Conservation (phyloP, 2,113 vertebrate species). For the Indicator maculatus region DNA sequence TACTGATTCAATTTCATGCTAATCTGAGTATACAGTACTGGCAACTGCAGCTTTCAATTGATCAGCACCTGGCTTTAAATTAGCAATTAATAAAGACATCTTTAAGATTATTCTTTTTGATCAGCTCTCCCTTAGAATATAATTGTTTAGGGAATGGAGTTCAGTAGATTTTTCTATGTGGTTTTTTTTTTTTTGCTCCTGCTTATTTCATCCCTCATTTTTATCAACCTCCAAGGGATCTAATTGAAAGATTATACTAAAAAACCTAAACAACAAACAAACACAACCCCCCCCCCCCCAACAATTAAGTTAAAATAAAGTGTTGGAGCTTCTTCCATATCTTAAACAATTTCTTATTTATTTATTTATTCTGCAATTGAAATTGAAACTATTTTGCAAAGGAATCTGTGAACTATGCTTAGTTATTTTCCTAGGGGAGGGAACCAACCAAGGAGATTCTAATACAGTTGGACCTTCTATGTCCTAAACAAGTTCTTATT, state of each 20-base stretch:
- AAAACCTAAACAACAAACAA: no score
- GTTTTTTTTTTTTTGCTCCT: neutral
- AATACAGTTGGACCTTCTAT: neutral
- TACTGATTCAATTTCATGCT: constrained; percentile 43
- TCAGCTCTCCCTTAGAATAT: neutral
- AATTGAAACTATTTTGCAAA: no score
- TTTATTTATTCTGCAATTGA: no score
- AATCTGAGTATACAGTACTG: neutral
- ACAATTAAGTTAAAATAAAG: neutral
- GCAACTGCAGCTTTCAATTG: constrained; percentile 36
- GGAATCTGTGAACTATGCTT: no score
- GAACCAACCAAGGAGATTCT: neutral
- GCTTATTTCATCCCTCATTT: neutral
- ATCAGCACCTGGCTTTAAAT: constrained; percentile 8
- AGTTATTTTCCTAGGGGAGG: neutral
- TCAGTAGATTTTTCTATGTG: neutral
- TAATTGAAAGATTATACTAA: no score
- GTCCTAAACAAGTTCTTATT: no score
- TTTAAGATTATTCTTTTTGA: neutral
- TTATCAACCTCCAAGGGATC: neutral
- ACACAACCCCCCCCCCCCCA: no score
- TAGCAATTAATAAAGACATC: neutral
- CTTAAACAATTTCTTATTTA: no score
- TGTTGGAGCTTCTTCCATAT: neutral
- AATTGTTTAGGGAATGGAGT: neutral